Conservation (phyloP, 2,888 invertebrate species). For the Odontocolon sp. region DNA sequence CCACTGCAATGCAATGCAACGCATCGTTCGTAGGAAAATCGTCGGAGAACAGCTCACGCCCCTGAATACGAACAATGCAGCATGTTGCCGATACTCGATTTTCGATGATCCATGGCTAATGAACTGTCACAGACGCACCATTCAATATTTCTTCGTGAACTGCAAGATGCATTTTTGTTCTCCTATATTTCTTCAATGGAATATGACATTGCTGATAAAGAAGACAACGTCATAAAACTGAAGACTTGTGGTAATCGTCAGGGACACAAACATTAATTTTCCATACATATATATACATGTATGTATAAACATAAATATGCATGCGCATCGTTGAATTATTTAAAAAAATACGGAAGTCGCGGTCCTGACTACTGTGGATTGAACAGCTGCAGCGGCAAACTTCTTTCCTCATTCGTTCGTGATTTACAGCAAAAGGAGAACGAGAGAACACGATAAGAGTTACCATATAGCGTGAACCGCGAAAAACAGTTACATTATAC, state of each 20-base stretch:
- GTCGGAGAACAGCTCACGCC: not conserved
- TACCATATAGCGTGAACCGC: constrained; percentile 41
- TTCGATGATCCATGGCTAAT: not conserved
- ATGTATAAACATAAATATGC: too few relatives aligned
- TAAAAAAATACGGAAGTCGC: constrained; percentile 25
- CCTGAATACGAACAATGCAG: constrained; percentile 13
- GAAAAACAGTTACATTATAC: constrained; percentile 35
- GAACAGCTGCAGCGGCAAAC: not conserved
- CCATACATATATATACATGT: not conserved
- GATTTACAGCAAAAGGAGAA: constrained; percentile 13
- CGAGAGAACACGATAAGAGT: constrained; percentile 12
- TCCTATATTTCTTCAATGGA: not conserved
- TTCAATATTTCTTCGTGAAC: not conserved
- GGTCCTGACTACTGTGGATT: not conserved
- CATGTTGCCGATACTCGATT: not conserved
- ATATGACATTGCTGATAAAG: not conserved
- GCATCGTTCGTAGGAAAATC: constrained; percentile 2
- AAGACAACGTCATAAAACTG: not conserved
- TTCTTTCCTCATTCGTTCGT: constrained; percentile 1
- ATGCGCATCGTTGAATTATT: not conserved
- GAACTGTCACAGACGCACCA: not conserved
- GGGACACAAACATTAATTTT: not conserved
- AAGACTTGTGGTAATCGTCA: not conserved
- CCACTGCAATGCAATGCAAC: constrained; percentile 26
- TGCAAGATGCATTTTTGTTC: not conserved